A percentile compares a stretch with the other conserved stretches of the same genome.
These are phyloP conservation scores for Octopus sinensis DNA, from an alignment of 1,140 invertebrate genomes.

Conservation along the genomic window DNA sequence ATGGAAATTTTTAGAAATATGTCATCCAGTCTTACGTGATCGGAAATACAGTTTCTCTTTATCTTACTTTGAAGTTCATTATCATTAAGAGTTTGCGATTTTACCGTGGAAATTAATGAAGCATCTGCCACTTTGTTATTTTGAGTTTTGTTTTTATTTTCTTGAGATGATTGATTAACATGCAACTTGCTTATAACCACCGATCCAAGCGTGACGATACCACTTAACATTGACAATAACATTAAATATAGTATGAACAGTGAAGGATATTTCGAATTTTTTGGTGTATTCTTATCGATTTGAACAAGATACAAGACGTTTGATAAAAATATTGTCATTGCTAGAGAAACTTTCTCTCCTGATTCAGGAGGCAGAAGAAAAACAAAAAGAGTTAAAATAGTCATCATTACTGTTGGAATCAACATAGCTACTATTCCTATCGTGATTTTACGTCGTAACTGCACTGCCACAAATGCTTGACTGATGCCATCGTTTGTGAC, in stretches of 20 bases:
- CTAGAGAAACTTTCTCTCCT: conserved; percentile 95
- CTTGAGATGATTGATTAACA: too few species aligned
- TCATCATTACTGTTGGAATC: conserved; percentile 41
- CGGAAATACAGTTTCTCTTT: too few species aligned
- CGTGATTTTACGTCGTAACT: background rate
- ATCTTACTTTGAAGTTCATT: too few species aligned
- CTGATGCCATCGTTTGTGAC: background rate
- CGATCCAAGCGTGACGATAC: background rate
- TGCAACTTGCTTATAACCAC: background rate
- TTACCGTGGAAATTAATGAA: too few species aligned
- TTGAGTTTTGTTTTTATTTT: too few species aligned
- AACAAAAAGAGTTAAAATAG: conserved; percentile 92
- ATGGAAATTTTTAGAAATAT: too few species aligned
- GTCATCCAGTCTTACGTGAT: too few species aligned
- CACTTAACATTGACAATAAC: background rate
- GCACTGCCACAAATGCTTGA: background rate
- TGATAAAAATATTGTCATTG: conserved; percentile 67
- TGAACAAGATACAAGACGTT: conserved; percentile 25
- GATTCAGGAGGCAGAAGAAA: conserved; percentile 97
- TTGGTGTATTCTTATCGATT: background rate
- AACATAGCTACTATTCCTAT: conserved; percentile 21
- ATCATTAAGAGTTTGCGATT: too few species aligned
- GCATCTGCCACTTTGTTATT: too few species aligned
- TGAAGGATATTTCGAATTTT: background rate
- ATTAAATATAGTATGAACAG: background rate